phyloP scores from a whole-genome alignment of 1,140 invertebrate species.

The Venturia canescens region DNA sequence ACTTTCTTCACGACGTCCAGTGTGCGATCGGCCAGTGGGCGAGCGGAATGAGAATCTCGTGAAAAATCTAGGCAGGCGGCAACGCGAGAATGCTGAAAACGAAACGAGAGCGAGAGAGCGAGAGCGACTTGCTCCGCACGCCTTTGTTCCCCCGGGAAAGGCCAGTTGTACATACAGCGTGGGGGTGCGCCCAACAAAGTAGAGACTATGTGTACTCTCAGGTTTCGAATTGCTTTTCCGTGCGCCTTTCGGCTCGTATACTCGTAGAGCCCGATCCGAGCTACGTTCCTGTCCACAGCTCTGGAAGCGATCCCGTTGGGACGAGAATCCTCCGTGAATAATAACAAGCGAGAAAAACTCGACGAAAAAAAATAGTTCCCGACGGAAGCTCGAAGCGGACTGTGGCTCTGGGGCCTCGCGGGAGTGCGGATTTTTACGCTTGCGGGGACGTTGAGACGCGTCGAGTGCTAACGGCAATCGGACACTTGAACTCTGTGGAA shows the following conservation, averaged over 20 bases:
- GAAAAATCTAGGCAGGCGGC: not conserved
- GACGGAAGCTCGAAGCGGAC: no score
- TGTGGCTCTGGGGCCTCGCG: no score
- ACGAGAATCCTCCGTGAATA: no score
- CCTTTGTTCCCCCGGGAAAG: constrained; percentile 2
- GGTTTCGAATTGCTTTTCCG: not conserved
- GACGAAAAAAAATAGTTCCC: no score
- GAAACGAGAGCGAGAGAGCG: not conserved
- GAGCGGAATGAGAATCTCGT: not conserved
- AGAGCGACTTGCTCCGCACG: not conserved
- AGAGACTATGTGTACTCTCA: not conserved
- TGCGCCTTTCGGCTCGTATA: not conserved
- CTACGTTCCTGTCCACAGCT: not conserved
- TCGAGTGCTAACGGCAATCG: no score
- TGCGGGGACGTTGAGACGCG: no score
- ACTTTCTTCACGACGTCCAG: no score
- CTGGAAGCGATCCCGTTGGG: not conserved
- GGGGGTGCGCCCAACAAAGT: not conserved
- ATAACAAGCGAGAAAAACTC: no score
- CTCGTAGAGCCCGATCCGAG: not conserved
- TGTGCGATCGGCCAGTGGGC: not conserved
- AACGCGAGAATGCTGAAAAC: not conserved
- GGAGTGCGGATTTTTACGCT: no score
- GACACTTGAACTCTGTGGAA: no score
- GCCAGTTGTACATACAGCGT: not conserved